These are phyloP conservation scores for Siniperca knerii DNA, from an alignment of 2,113 vertebrate species.

Conservation along the genomic window DNA sequence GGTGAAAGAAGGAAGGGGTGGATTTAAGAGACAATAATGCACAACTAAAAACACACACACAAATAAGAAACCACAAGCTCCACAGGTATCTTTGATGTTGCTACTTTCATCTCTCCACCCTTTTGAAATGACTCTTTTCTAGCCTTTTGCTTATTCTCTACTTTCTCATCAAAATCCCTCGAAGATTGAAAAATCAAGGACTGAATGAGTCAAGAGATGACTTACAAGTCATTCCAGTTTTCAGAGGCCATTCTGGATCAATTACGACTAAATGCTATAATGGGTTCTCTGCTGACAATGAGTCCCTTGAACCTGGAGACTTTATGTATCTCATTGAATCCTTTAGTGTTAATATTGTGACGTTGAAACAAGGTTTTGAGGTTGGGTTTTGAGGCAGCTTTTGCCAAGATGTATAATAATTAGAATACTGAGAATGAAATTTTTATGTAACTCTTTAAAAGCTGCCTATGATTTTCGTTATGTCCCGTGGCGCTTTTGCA, in stretches of 20 bases:
- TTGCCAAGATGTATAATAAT: not conserved
- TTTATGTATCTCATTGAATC: not conserved
- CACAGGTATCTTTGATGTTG: slow-evolving; percentile 51
- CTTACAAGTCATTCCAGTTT: not conserved
- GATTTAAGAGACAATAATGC: not conserved
- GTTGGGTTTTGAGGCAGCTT: not conserved
- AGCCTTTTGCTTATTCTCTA: slow-evolving; percentile 12
- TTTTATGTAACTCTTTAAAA: slow-evolving; percentile 34
- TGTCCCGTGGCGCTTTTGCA: slow-evolving; percentile 32
- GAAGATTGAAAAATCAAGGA: slow-evolving; percentile 19
- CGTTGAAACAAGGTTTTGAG: not conserved
- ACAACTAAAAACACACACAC: slow-evolving; percentile 13
- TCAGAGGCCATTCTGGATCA: slow-evolving; percentile 8
- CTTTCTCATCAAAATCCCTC: slow-evolving; percentile 35
- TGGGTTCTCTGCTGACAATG: not conserved
- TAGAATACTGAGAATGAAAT: fast-evolving
- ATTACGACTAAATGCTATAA: not conserved
- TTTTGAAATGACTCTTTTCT: slow-evolving; percentile 35
- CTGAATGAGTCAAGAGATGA: not conserved
- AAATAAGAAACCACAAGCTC: slow-evolving; percentile 8
- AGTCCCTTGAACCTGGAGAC: not conserved
- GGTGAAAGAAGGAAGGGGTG: not conserved
- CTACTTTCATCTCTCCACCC: slow-evolving; percentile 51
- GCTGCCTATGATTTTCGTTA: slow-evolving; percentile 7
- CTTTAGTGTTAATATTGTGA: not conserved